Conservation (phyloP, 2,797 vertebrate species). For the Microhierax caerulescens region DNA sequence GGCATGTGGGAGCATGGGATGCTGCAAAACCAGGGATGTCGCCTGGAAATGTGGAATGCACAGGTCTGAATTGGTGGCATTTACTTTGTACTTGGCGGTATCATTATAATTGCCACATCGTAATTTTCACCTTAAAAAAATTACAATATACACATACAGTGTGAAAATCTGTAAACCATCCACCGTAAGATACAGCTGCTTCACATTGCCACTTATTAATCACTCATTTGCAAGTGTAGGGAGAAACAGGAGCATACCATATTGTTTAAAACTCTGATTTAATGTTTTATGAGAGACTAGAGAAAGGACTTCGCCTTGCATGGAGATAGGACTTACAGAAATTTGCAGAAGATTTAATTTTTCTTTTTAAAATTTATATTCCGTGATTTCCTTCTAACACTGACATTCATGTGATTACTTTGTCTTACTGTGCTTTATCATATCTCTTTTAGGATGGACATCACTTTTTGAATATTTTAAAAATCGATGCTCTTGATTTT, state of each 20-base stretch:
- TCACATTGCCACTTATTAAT: not conserved
- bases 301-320: not conserved
- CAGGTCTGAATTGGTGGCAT: not conserved
- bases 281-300: not conserved
- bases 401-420: fast-evolving
- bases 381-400: not conserved
- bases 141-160: not conserved
- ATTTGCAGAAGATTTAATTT: not conserved
- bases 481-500: not conserved
- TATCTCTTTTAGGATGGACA: not conserved
- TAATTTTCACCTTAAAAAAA: not conserved
- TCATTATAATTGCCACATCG: not conserved
- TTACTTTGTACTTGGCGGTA: fast-evolving
- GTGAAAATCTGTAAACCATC: not conserved
- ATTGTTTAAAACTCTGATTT: not conserved
- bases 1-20: fast-evolving
- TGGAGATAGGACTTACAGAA: not conserved
- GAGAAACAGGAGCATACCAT: not conserved
- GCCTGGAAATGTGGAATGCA: not conserved
- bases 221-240: not conserved
- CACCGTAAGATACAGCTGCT: not conserved
- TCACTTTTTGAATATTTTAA: not conserved
- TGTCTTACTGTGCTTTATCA: not conserved
- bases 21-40: not conserved
- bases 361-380: not conserved